Percentiles rank a stretch among this genome's conserved stretches.
Conservation (phyloP, 1,140 invertebrate genomes). For the Rhopalosiphum padi region DNA sequence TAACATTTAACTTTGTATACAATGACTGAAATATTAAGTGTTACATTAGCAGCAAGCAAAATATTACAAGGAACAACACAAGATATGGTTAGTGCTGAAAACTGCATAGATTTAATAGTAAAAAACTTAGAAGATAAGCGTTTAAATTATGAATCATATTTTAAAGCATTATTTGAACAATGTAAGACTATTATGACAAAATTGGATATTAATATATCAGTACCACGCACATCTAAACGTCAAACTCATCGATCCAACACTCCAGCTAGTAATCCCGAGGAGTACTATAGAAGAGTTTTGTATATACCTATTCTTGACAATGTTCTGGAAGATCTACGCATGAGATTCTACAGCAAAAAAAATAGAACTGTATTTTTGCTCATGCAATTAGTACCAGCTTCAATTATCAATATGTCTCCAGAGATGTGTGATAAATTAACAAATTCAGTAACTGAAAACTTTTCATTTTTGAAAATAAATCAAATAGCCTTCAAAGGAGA, state of each 20-base stretch:
- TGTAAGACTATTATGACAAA: neutral
- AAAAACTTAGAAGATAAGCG: neutral
- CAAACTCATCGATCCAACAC: neutral
- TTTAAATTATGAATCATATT: neutral
- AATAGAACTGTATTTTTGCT: neutral
- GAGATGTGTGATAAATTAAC: neutral
- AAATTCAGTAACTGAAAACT: neutral
- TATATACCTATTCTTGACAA: neutral
- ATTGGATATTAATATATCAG: neutral
- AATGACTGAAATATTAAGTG: neutral
- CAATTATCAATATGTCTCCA: neutral
- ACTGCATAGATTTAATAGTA: neutral
- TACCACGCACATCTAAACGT: neutral
- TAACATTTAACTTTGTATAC: neutral
- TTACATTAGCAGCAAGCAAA: neutral
- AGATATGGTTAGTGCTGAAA: neutral
- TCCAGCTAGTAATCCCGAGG: neutral
- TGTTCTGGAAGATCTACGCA: neutral
- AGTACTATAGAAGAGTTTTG: neutral
- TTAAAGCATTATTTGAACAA: neutral
- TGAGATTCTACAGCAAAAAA: neutral
- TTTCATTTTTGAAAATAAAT: neutral
- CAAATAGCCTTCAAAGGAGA: neutral
- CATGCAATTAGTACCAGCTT: neutral
- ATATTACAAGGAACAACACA: neutral